Base-by-base conservation (phyloP, 2,888 invertebrate species). In the Epinotia nisella region DNA sequence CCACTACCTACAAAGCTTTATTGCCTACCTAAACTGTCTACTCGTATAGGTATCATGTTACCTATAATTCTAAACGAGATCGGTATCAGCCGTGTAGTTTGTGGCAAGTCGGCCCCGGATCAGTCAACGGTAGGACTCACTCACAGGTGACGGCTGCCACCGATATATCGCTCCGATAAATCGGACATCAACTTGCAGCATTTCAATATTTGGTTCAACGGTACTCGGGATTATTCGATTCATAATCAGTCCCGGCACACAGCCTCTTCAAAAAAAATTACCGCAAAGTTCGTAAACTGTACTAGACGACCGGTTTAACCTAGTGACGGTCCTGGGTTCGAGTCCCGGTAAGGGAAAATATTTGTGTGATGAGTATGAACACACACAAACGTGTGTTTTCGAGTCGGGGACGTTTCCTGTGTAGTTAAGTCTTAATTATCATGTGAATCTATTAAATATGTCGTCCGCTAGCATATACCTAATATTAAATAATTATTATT, bases 171-270 rank as follows among this genome's bases (percentile, higher is more conserved):
- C 1, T 69, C 24, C 39, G 53, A 61, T 55, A 61, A 61, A 70
- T 61, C 61, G 53, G 41, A 21, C 61, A 17, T 41, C 53, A 61
- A 55, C 35, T 55, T 45, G 49, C 2, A 1, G 35, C 49, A 61
- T 69, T 53, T 51, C 60, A 24, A 61, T 69, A 53, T 41, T 70
- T 24, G 41, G 56, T 17, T 15, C 17, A 61, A 61, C 69, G 69
- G 61, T 70, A 61, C 41, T 39, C n/a, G 69, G 29, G 41, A 49
- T 67, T 49, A 51, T 10, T 39, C 17, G 58, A n/a, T 69, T 49
- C 49, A n/a, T 45, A 49, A n/a, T n/a, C 5, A n/a, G n/a, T 49
- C 49, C n/a, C 49, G 49, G n/a, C 13, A 5, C n/a, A n/a, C n/a
- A 49, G 35, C 49, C n/a, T 49, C n/a, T n/a, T 7, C n/a, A n/a